A percentile compares a stretch with the other conserved stretches of the same genome.
Evolutionary conservation across 1,140 invertebrate genomes (phyloP).

Genomic region (Cyclina sinensis): DNA sequence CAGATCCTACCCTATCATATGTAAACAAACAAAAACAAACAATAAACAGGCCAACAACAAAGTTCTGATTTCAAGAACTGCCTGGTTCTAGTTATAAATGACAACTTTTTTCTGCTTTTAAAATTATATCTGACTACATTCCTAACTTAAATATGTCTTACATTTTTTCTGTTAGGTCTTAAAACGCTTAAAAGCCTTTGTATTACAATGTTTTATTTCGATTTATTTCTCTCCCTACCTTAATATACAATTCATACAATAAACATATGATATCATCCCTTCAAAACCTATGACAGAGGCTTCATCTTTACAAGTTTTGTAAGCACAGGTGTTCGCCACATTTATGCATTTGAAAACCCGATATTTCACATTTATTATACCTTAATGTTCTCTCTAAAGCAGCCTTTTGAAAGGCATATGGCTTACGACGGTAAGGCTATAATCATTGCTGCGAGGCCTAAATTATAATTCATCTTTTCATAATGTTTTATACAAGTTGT

Average conservation of each 20-base stretch:
- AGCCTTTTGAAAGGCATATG: slow-evolving; percentile 18
- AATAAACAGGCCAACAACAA: too few species aligned
- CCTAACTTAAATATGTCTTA: too few species aligned
- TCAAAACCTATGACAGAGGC: slow-evolving; percentile 6
- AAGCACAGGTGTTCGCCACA: slow-evolving; percentile 50
- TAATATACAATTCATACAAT: not conserved
- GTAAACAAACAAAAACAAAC: too few species aligned
- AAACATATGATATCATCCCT: slow-evolving; percentile 9
- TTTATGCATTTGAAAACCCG: slow-evolving; percentile 51
- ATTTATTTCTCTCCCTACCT: not conserved
- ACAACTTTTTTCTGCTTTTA: too few species aligned
- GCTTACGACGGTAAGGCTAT: slow-evolving; percentile 5
- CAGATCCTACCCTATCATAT: too few species aligned
- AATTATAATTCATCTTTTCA: slow-evolving; percentile 40
- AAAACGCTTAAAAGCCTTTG: not conserved
- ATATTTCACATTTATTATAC: slow-evolving; percentile 47
- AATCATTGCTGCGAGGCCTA: not conserved
- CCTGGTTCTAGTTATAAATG: too few species aligned
- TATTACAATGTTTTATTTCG: not conserved
- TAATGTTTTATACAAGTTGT: slow-evolving; percentile 20
- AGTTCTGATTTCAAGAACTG: too few species aligned
- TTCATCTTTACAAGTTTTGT: slow-evolving; percentile 13
- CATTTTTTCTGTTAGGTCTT: too few species aligned
- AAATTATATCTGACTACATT: too few species aligned
- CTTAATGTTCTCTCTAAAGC: slow-evolving; percentile 32